Conservation (phyloP, 1,140 invertebrate genomes). For the Drosophila rufa region DNA sequence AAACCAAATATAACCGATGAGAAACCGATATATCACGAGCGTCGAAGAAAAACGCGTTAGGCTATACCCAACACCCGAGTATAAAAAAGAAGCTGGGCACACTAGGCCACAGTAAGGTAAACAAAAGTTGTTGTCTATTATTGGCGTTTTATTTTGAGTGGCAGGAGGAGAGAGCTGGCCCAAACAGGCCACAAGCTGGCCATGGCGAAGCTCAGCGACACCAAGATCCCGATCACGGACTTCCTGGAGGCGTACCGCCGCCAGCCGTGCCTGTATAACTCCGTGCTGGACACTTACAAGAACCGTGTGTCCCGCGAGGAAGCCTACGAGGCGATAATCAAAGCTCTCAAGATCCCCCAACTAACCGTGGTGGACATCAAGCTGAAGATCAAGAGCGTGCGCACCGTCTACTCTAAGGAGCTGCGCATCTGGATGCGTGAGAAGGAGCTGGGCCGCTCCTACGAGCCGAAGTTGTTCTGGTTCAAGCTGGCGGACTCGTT, state of each 20-base stretch:
- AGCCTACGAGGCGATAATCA: conserved; percentile 76
- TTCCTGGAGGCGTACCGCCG: conserved; percentile 79
- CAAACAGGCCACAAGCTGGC: conserved; percentile 1
- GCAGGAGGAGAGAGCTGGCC: conserved; percentile 2
- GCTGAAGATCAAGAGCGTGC: conserved; percentile 83
- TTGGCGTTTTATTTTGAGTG: conserved; percentile 7
- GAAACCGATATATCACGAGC: not conserved
- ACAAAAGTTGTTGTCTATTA: conserved; percentile 29
- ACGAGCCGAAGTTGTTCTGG: conserved; percentile 73
- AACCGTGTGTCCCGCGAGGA: conserved; percentile 73
- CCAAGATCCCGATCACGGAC: conserved; percentile 71
- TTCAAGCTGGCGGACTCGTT: conserved; percentile 72
- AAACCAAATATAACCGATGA: not conserved
- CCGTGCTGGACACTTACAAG: conserved; percentile 76
- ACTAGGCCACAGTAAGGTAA: conserved; percentile 6
- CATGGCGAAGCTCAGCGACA: conserved; percentile 66
- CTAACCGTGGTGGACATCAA: conserved; percentile 77
- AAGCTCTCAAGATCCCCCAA: conserved; percentile 68
- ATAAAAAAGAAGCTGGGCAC: not conserved
- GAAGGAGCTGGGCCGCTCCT: conserved; percentile 58
- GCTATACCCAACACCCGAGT: not conserved
- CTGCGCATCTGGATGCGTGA: conserved; percentile 72
- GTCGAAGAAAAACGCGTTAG: not conserved
- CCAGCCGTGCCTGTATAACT: conserved; percentile 81
- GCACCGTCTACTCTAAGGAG: conserved; percentile 84